Evolutionary conservation across 2,888 invertebrate species (phyloP).

Genomic region (Parelbella ahira): DNA sequence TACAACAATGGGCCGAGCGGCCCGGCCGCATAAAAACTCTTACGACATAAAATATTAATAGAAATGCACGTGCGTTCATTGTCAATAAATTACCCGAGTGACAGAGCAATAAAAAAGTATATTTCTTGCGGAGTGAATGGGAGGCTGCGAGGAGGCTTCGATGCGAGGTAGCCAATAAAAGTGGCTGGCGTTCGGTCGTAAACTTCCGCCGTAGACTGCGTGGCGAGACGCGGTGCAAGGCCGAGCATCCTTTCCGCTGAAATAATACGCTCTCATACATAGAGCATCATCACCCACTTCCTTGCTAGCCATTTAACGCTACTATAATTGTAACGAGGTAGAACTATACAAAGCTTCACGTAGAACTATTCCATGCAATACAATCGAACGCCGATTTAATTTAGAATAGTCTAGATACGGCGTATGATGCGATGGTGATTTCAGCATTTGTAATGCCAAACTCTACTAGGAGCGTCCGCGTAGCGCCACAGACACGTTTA

Average conservation of each 20-base stretch:
- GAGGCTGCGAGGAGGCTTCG: conserved; percentile 74
- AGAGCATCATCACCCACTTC: conserved; percentile 16
- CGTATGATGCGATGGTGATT: too few species aligned
- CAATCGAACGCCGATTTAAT: too few species aligned
- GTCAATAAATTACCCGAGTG: conserved; percentile 79
- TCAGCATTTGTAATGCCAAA: conserved; percentile 45
- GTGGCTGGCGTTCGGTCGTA: conserved; percentile 73
- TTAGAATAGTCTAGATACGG: too few species aligned
- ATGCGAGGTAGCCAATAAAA: conserved; percentile 79
- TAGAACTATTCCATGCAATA: too few species aligned
- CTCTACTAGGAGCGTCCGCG: conserved; percentile 36
- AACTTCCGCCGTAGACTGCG: conserved; percentile 75
- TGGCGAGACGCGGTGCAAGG: conserved; percentile 66
- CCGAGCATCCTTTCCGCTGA: conserved; percentile 40
- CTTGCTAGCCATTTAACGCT: too few species aligned
- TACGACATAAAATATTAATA: conserved; percentile 79
- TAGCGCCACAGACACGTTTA: conserved; percentile 33
- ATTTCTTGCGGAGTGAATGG: conserved; percentile 78
- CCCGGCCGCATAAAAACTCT: conserved; percentile 63
- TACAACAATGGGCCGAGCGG: conserved; percentile 58
- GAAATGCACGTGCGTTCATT: conserved; percentile 80
- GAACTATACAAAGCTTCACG: too few species aligned
- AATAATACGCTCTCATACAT: conserved; percentile 34
- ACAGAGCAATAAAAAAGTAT: conserved; percentile 79
- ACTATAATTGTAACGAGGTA: neutral